Base-by-base conservation (phyloP, 92 coral and sea anemone species). In the Paramuricea clavata region DNA sequence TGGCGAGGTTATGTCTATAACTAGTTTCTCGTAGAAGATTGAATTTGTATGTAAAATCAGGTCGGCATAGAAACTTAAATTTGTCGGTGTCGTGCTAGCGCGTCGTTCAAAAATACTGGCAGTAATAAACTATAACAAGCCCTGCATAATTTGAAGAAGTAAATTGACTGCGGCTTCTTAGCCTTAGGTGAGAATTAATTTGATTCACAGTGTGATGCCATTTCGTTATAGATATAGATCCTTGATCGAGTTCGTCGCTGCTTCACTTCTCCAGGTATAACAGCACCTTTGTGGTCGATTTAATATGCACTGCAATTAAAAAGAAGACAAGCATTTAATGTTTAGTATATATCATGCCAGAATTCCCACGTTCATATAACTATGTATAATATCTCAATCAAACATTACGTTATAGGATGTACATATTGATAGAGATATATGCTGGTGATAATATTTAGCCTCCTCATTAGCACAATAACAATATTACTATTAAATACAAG, bases 161-260 rank as follows among this genome's bases (percentile, higher is more conserved):
- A 1, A 54, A 21, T 54, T 54, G 11, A 10, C 26, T 64, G 70
- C 21, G 70, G 39, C 2, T 26, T 64, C 19, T 34, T 31, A 27
- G 44, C 44, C 10, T 39, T 4, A 10, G 36, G 70, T 30, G 35
- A 64, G 30, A 57, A 57, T 57, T 64, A 0, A 2, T 25, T 64
- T 64, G 39, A 35, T 34, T 64, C 70, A 64, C 70, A 30, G 70
- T 64, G 70, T 64, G 70, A 64, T 64, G 2, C 70, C 5, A 64
- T 64, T 30, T 64, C 36, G 6, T 12, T 12, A 0, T 64, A 12
- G 70, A 57, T 57, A 57, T 8, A 30, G 41, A 65, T 65, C 41
- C 23, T 65, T 1, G 35, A 30, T 65, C 36, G 39, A 28, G 72
- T 65, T 65, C 17, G 27, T n/a, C 68, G 23, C 72, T 31, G n/a